phyloP scores from a whole-genome alignment of 1,140 invertebrate genomes.

The Drosophila malerkotliana region DNA sequence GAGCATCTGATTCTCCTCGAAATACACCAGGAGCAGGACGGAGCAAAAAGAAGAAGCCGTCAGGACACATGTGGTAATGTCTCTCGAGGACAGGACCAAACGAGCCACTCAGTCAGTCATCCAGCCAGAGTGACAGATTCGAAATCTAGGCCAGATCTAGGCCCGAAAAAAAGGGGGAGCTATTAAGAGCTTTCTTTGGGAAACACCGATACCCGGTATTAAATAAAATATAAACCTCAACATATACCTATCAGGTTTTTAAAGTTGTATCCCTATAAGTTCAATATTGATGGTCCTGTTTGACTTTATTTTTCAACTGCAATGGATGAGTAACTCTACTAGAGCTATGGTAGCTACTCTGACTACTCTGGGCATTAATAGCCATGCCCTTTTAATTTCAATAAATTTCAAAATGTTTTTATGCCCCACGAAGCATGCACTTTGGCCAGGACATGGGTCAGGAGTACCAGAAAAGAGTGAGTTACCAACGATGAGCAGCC shows the following conservation, averaged over 20 bases:
- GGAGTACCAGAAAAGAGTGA: slow-evolving; percentile 1
- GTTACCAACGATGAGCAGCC: slow-evolving; percentile 6
- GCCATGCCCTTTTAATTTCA: slow-evolving; percentile 40
- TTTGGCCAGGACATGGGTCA: slow-evolving; percentile 9
- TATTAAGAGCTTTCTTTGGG: no score
- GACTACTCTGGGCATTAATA: not conserved
- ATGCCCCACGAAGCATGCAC: slow-evolving; percentile 25
- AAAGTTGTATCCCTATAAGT: not conserved
- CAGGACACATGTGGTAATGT: slow-evolving; percentile 17
- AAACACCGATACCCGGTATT: not conserved
- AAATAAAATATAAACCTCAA: not conserved
- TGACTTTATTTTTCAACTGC: not conserved
- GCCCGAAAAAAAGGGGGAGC: no score
- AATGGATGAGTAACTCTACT: slow-evolving; percentile 8
- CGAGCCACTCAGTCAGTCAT: slow-evolving; percentile 55
- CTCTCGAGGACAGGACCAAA: slow-evolving; percentile 47
- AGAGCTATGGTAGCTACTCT: no score
- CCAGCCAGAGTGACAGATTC: slow-evolving; percentile 9
- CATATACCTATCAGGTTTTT: not conserved
- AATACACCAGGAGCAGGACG: not conserved
- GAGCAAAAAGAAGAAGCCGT: slow-evolving; percentile 4
- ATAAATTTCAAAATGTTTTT: slow-evolving; percentile 66
- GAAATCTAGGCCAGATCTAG: no score
- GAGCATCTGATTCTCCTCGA: slow-evolving; percentile 8
- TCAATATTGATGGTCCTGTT: not conserved